These are phyloP conservation scores for Galerucella nymphaeae DNA, from an alignment of 2,888 invertebrate genomes.

Conservation along the genomic window DNA sequence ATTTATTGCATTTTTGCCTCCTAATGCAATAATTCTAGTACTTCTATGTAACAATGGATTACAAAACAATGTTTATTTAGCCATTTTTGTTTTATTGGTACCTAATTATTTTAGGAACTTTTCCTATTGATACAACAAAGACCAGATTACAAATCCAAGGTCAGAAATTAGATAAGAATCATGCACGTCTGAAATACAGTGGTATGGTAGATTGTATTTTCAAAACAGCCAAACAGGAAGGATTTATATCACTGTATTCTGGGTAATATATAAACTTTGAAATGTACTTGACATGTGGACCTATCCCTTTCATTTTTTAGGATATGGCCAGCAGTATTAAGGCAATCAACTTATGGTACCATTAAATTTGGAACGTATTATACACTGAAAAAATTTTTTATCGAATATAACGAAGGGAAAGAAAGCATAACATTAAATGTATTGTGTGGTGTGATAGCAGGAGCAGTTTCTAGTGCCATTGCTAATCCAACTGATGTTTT, in stretches of 20 bases:
- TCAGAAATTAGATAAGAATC: constrained; percentile 81
- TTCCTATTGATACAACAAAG: constrained; percentile 96
- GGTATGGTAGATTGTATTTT: constrained; percentile 94
- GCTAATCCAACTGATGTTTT: constrained; percentile 97
- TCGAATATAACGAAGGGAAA: constrained; percentile 67
- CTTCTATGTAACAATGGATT: too few species aligned
- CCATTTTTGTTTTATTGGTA: constrained; percentile 34
- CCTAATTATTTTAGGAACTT: constrained; percentile 79
- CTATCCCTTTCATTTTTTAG: constrained; percentile 65
- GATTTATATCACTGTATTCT: constrained; percentile 85
- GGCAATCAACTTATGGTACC: constrained; percentile 95
- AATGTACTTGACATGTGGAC: too few species aligned
- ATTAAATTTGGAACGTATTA: constrained; percentile 97
- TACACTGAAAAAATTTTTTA: constrained; percentile 80
- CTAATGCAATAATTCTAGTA: too few species aligned
- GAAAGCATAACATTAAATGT: constrained; percentile 77
- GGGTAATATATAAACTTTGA: constrained; percentile 73
- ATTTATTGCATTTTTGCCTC: too few species aligned
- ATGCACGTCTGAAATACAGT: constrained; percentile 81
- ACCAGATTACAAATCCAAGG: constrained; percentile 95
- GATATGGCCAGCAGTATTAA: constrained; percentile 90
- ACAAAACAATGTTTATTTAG: neutral
- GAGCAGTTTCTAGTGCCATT: constrained; percentile 93
- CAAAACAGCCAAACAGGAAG: constrained; percentile 88
- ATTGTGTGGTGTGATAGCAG: constrained; percentile 84